These are phyloP conservation scores for Cephus nigrinus DNA, from an alignment of 2,888 invertebrate species.

Conservation along the genomic window DNA sequence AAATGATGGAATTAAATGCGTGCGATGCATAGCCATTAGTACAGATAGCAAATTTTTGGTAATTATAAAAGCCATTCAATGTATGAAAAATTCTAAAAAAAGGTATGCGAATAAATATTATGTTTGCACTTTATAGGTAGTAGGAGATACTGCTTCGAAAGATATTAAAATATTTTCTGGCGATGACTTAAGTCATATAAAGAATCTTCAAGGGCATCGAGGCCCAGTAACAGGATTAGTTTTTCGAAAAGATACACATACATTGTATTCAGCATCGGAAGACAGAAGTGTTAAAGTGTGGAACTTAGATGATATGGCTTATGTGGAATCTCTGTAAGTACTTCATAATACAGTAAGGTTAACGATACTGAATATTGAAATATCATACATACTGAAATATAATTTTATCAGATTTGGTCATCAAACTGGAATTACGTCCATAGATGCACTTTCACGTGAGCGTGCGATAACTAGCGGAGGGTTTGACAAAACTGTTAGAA, in stretches of 20 bases:
- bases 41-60: conserved; percentile 86
- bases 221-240: conserved; percentile 80
- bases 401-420: conserved; percentile 78
- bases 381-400: conserved; percentile 1
- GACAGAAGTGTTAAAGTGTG: conserved; percentile 92
- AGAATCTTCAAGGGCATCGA: conserved; percentile 85
- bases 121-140: conserved; percentile 66
- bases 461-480: conserved; percentile 91
- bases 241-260: conserved; percentile 87
- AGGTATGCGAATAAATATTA: background rate
- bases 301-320: conserved; percentile 96
- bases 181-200: conserved; percentile 78
- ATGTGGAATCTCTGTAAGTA: conserved; percentile 87
- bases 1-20: conserved; percentile 50
- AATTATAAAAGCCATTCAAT: conserved; percentile 43
- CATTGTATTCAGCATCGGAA: conserved; percentile 82
- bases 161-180: conserved; percentile 89
- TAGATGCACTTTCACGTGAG: conserved; percentile 89
- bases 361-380: background rate
- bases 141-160: conserved; percentile 75
- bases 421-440: conserved; percentile 84
- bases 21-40: conserved; percentile 55
- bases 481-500: conserved; percentile 83
- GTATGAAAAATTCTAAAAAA: background rate
- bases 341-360: background rate